Evolutionary conservation across 2,113 vertebrate genomes (phyloP), one percentile per base, ranked within the genome.

Genomic region (Turdus rufiventris): DNA sequence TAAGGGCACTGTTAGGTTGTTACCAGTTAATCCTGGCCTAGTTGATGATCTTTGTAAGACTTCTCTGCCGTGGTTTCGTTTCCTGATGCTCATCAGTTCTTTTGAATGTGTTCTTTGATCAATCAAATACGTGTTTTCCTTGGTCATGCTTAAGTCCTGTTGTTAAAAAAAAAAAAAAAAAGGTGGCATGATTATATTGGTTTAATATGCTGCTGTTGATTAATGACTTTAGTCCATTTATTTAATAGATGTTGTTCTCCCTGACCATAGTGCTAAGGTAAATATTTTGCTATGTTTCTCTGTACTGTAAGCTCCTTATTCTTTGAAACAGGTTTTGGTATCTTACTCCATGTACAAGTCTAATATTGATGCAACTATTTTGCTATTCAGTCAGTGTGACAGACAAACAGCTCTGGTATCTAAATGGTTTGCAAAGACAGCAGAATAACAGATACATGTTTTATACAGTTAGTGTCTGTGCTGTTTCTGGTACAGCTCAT

Each of bases 201-300:
- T 85, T 38, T 89, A 88, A 53, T 58, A 74, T 36, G 45, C 56
- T 76, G 12, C 34, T 85, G 24, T 43, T 96, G 89, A 94, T 89
- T 96, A 91, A 91, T 89, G 33, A 56, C 28, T 94, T 74, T 20
- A 56, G 43, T 87, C 61, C 42, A 61, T 88, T 79, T 95, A 70
- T 93, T 94, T 83, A 88, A 91, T 89, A 93, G 85, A 58, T 48
- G 47, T 29, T 85, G 2, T 83, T 95, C 88, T 77, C 56, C 45
- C 66, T 68, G 77, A 65, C 89, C 43, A 56, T 43, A 43, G 45
- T 53, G 63, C 62, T 82, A 48, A 76, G 76, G 74, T 93, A 93
- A 94, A 79, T 92, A 73, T 88, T 93, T 95, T 88, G 47, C 60
- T 57, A 1, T 54, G 66, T 72, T 88, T 93, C n/a, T 56, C 33